Base-by-base conservation (phyloP, 2,888 invertebrate genomes). In the Thyatira batis region DNA sequence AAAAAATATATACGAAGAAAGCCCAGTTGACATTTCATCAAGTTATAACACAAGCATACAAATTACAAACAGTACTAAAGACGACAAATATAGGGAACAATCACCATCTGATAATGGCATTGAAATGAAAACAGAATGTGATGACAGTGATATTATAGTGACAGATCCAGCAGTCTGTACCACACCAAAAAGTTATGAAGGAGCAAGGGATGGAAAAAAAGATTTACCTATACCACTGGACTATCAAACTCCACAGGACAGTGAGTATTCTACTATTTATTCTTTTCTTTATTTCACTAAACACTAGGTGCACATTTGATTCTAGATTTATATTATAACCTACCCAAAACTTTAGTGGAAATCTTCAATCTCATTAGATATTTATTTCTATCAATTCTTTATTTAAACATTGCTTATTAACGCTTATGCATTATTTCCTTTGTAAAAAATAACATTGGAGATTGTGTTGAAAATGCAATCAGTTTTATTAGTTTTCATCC, bases 381-480 rank as follows among this genome's bases (percentile, higher is more conserved):
- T 30, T 57, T 30, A 55, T 21, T n/a, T 51, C 51, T 49, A 46
- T 55, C 39, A 53, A 53, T 52, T 52, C 55, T 69, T 67, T 54
- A 53, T 8, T 1, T 13, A 39, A 39, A 39, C 50, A 67, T 69
- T 73, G 76, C 75, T 80, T 76, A 59, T 63, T 76, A 73, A 71
- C 72, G 75, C 78, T 80, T 80, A 44, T 61, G 73, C 61, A 65
- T 67, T 67, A 56, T 60, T 66, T 64, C 73, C 46, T 46, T 9
- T 28, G 48, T 67, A 59, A 45, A 57, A 61, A 52, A 64, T 59
- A 65, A 69, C 71, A 71, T 61, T 70, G 75, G 69, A 82, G 86
- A 89, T 90, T 91, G 87, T 89, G 91, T 91, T 91, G 92, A 92
- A 92, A 91, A 91, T 92, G 92, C 91, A 90, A 87, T 91, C 87